Base-by-base conservation (phyloP, 1,140 invertebrate species). In the Scaptomyza montana region DNA sequence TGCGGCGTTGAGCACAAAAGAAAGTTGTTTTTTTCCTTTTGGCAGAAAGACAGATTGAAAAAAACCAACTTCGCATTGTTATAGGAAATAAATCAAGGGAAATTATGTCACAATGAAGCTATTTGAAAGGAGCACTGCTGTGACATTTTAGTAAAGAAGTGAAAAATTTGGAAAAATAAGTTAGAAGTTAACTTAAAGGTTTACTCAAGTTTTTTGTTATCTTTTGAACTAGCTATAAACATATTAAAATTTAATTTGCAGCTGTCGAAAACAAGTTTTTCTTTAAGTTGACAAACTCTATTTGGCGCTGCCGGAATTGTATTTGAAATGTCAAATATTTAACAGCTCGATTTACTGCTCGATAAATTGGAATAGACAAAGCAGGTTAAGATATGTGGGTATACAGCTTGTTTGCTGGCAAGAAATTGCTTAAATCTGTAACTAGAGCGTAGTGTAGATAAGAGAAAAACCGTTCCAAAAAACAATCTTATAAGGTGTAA, bases 1-100 rank as follows among this genome's bases (percentile, higher is more conserved):
- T 85, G 77, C 19, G 50, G 77, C 41, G 60, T 57, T 46, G 81
- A 51, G 67, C 64, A 84, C 73, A 85, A 85, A 85, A 86, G 81
- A 85, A 85, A 85, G 80, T 76, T 76, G 25, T 6, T 49, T 49
- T 39, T 39, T 16, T 16, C 16, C 1, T 16, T 16, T 16, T 16
- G 9, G 9, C 59, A 49, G 46, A 56, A 43, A 19, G 30, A 49
- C 59, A 36, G 8, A 25, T 21, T 21, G 21, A 25, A 25, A 25
- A 25, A 36, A 53, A 80, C 69, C 60, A 73, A 70, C 69, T 69
- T 71, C 50, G 60, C 65, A 64, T 77, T 59, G 49, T 9, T 19
- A 47, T 47, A 7, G 39, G 13, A 43, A 55, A 13, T 67, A 71
- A 50, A 85, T 70, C 43, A 53, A 69, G 33, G 59, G 50, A 69